phyloP scores from a whole-genome alignment of 2,113 vertebrate genomes.

The Chroicocephalus ridibundus region DNA sequence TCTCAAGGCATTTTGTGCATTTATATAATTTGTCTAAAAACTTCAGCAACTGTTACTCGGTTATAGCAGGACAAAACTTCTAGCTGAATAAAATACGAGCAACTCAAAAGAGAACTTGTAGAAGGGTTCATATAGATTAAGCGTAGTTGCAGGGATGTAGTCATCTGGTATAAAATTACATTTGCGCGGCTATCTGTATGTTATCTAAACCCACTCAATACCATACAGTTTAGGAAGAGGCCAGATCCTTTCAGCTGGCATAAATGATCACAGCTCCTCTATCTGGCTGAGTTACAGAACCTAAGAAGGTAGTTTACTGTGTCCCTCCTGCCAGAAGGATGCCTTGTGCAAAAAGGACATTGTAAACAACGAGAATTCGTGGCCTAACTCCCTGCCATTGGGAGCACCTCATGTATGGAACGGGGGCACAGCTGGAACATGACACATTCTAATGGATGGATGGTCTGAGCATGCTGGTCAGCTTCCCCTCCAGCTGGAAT shows the following conservation, averaged over 20 bases:
- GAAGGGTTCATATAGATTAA: not conserved
- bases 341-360: not conserved
- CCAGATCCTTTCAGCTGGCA: not conserved
- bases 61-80: not conserved
- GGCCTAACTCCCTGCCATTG: not conserved
- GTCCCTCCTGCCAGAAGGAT: not conserved
- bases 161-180: not conserved
- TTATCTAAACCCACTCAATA: not conserved
- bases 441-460: not conserved
- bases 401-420: not conserved
- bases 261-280: not conserved
- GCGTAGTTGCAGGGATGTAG: not conserved
- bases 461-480: not conserved
- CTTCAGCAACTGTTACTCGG: not conserved
- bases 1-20: not conserved
- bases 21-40: not conserved
- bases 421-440: not conserved
- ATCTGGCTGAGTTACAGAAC: not conserved
- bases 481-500: not conserved
- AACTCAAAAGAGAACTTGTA: not conserved
- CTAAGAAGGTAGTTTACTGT: not conserved
- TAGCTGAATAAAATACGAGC: not conserved
- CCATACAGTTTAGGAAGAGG: not conserved
- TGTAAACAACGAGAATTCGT: not conserved
- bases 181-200: fast-evolving